phyloP scores from a whole-genome alignment of 1,140 invertebrate species.

The Caligus rogercresseyi region DNA sequence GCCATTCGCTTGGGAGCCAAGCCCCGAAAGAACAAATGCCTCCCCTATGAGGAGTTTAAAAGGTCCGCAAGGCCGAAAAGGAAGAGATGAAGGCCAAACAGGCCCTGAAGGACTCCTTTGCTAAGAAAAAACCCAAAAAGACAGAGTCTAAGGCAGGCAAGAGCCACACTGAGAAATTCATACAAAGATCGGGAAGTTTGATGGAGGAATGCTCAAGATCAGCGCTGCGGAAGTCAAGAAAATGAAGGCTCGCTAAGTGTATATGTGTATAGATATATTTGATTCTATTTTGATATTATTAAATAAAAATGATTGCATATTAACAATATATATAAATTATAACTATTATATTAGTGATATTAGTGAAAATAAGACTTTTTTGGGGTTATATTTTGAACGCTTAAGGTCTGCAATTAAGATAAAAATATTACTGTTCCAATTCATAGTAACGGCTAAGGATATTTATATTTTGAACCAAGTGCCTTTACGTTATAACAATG shows the following conservation, averaged over 20 bases:
- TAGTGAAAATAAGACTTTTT: no score
- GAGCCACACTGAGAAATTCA: background rate
- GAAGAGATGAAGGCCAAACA: background rate
- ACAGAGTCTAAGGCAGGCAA: background rate
- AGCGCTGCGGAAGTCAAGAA: slow-evolving; percentile 4
- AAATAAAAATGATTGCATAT: background rate
- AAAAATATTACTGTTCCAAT: no score
- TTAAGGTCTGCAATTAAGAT: no score
- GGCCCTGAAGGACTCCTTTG: background rate
- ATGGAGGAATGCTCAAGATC: slow-evolving; percentile 18
- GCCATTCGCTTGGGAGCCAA: slow-evolving; percentile 13
- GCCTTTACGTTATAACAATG: no score
- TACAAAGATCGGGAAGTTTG: slow-evolving; percentile 15
- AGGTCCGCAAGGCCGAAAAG: background rate
- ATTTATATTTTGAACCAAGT: no score
- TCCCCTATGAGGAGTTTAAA: slow-evolving; percentile 10
- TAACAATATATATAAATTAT: no score
- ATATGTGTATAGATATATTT: background rate
- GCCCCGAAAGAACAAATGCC: slow-evolving; percentile 14
- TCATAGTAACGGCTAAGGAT: no score
- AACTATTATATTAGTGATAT: no score
- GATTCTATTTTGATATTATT: background rate
- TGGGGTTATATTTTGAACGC: no score
- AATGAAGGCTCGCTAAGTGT: background rate
- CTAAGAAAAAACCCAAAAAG: slow-evolving; percentile 5